A percentile compares a stretch with the other conserved stretches of the same genome.
Evolutionary conservation across 2,113 vertebrate species (phyloP).

Genomic region (Panthera tigris): DNA sequence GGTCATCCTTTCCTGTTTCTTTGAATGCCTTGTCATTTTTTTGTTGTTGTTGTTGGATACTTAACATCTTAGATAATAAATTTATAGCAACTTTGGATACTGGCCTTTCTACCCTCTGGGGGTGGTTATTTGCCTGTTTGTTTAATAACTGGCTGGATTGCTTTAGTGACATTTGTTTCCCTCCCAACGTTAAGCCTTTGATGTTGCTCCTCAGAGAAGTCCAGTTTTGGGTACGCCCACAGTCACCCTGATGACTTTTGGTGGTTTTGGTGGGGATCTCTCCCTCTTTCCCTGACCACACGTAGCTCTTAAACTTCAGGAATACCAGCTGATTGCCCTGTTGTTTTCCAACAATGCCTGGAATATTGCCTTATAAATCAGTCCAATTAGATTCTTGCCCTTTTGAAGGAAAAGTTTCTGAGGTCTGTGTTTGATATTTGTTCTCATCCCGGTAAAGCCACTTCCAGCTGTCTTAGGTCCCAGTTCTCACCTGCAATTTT

Average conservation of each 20-base stretch:
- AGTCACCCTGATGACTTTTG: not conserved
- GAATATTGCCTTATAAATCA: not conserved
- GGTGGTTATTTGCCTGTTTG: not conserved
- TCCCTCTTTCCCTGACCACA: not conserved
- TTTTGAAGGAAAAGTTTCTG: not conserved
- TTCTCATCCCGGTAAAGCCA: not conserved
- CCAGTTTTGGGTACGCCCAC: not conserved
- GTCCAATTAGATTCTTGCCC: not conserved
- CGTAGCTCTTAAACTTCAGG: not conserved
- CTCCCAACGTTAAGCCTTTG: not conserved
- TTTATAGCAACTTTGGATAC: not conserved
- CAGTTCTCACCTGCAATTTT: not conserved
- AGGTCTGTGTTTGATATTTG: not conserved
- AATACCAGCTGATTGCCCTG: not conserved
- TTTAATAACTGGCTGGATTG: not conserved
- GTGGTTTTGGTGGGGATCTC: not conserved
- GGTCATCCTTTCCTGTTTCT: not conserved
- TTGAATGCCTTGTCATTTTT: not conserved
- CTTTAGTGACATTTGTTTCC: not conserved
- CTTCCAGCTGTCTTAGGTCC: not conserved
- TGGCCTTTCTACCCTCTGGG: not conserved
- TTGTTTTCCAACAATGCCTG: not conserved
- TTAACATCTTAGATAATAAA: not conserved
- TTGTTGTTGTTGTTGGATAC: not conserved
- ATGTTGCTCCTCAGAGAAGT: not conserved